Base-by-base conservation (phyloP, 2,113 vertebrate genomes). In the Ciconia maguari region DNA sequence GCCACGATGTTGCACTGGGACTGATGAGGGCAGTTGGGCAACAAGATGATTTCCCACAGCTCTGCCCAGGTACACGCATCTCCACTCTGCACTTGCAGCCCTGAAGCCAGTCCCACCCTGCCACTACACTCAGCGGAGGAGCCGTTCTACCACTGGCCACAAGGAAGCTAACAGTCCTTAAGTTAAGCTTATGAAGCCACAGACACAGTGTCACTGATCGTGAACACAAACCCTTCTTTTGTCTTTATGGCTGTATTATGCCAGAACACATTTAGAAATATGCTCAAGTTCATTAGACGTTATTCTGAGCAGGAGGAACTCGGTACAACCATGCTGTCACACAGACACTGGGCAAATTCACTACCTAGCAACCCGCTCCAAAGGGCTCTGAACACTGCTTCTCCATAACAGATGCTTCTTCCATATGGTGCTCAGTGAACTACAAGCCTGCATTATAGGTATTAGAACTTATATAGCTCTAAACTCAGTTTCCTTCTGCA, bases 151-250 rank as follows among this genome's bases (percentile, higher is more conserved):
- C 58, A 8, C 21, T 2, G 32, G 32, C 51, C 38, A 30, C 4
- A 14, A 17, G 44, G 41, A 48, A 86, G 54, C 34, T 9, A 38
- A 46, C 22, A 38, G n/a, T 3, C 55, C 58, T 55, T 32, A 44
- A 48, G 17, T 16, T 13, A 64, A 68, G 60, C 38, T 68, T 24
- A 48, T 3, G 12, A 60, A 83, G 52, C 65, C 60, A 76, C 48
- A 64, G 41, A n/a, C 52, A 38, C 0, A 0, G 30, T 0, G 0
- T n/a, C 83, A 34, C 57, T 21, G 22, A 68, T 44, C 2, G 0
- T 11, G 26, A 66, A 38, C 65, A 68, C 49, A 52, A 72, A 48
- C 16, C 8, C 44, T 71, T 49, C 52, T 64, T 64, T 10, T 49
- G 36, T 46, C 49, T 92, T 71, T 30, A 34, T 1, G 29, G 36